phyloP scores from a whole-genome alignment of 2,797 vertebrate genomes.

The Anableps anableps region DNA sequence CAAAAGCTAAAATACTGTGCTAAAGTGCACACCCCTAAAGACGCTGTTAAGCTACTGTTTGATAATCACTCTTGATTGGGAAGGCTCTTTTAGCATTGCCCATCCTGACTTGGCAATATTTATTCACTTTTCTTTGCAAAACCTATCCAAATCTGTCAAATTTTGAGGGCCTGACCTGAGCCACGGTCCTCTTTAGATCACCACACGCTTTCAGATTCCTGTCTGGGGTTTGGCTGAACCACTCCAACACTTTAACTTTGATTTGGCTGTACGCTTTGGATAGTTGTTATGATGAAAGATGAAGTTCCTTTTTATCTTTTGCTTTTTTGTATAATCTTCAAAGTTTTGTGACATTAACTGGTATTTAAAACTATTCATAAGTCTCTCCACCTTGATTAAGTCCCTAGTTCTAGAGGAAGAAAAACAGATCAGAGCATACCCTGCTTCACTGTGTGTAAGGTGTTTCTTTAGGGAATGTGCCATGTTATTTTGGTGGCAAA shows the following conservation, averaged over 20 bases:
- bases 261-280: neutral
- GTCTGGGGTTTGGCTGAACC: too few species aligned
- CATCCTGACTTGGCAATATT: neutral
- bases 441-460: neutral
- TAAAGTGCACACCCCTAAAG: neutral
- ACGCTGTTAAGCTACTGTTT: neutral
- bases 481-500: neutral
- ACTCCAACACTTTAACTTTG: neutral
- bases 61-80: neutral
- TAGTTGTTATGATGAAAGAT: too few species aligned
- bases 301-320: neutral
- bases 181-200: too few species aligned
- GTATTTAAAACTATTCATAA: neutral
- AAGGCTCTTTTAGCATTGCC: neutral
- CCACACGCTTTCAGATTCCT: neutral
- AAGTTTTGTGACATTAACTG: neutral
- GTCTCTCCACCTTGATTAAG: neutral
- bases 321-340: neutral
- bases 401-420: neutral
- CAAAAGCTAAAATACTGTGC: neutral
- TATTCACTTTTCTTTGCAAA: neutral
- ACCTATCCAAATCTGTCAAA: neutral
- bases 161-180: neutral
- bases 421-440: neutral
- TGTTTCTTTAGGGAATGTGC: neutral